Conservation (phyloP, 35 echinoderm and acorn worm species). For the Patiria miniata region DNA sequence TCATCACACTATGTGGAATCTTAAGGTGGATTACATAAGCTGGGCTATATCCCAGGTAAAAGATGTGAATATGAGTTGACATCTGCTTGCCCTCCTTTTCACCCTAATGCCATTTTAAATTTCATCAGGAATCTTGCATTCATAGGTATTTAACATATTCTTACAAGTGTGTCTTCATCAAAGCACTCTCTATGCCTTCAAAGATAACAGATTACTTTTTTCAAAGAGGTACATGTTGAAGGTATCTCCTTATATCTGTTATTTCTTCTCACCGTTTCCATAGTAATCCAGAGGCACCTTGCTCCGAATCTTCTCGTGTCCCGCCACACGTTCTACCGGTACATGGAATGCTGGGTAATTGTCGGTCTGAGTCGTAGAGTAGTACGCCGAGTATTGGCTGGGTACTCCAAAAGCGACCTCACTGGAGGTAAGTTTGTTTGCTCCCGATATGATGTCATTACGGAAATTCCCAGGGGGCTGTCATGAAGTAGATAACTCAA, state of each 20-base stretch:
- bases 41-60: too few relatives aligned
- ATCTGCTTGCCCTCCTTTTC: too few relatives aligned
- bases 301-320: constrained; percentile 54
- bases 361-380: constrained; percentile 89
- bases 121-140: too few relatives aligned
- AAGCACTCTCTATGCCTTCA: too few relatives aligned
- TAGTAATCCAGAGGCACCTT: constrained; percentile 93
- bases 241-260: background rate
- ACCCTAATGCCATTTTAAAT: too few relatives aligned
- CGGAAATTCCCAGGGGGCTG: constrained; percentile 62
- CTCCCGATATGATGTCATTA: constrained; percentile 83
- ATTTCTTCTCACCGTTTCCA: constrained; percentile 60
- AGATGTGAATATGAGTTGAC: too few relatives aligned
- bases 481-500: background rate
- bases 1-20: too few relatives aligned
- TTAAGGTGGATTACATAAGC: too few relatives aligned
- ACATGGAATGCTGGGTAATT: constrained; percentile 62
- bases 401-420: constrained; percentile 85
- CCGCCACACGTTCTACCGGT: constrained; percentile 57
- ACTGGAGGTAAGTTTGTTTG: constrained; percentile 76
- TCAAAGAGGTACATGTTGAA: background rate
- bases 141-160: too few relatives aligned
- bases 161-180: too few relatives aligned
- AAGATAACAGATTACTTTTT: background rate
- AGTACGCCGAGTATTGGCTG: constrained; percentile 50